Evolutionary conservation across 2,113 vertebrate species (phyloP), one percentile per base, ranked within the genome.

Genomic region (Oxygymnocypris stewartii): DNA sequence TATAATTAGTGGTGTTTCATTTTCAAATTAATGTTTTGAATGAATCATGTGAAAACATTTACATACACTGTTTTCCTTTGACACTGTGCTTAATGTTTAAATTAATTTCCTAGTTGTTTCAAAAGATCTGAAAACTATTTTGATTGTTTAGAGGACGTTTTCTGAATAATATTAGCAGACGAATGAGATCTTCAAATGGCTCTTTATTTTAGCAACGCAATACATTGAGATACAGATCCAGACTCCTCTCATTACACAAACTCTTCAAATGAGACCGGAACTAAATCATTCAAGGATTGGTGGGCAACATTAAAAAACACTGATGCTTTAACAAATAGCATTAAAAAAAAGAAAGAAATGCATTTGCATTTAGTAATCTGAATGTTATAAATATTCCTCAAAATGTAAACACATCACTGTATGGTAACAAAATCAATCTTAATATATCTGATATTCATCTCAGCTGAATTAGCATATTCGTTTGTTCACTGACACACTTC

Each of bases 301-400:
- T 2, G 28, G 65, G 28, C 13, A 35, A 69, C 59, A 63, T 63
- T 12, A 25, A 63, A 63, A 63, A 63, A 25, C 13, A 35, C 65
- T 35, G 14, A 16, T 69, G 65, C 28, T 16, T 35, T 49, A 49
- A 49, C 13, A 49, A 35, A 67, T 35, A 35, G 28, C 28, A 31
- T 67, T 67, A 31, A 67, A 67, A n/a, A n/a, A 67, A 67, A 67
- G 35, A 67, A 67, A 7, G 65, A 78, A 54, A 87, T 77, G 28
- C 28, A 1, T 31, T 31, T 31, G 28, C 28, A 31, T 31, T 31
- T 31, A 49, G 59, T 59, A 37, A 61, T 76, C 83, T 57, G 16
- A 23, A 75, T 28, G 31, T 84, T 4, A 63, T 51, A 77, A 83
- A 71, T n/a, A 90, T 88, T 84, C 88, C 71, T 86, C 57, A 25